Percentiles rank a stretch among this genome's conserved stretches.
phyloP scores from a whole-genome alignment of 1,140 invertebrate species.

The Heterodera schachtii region DNA sequence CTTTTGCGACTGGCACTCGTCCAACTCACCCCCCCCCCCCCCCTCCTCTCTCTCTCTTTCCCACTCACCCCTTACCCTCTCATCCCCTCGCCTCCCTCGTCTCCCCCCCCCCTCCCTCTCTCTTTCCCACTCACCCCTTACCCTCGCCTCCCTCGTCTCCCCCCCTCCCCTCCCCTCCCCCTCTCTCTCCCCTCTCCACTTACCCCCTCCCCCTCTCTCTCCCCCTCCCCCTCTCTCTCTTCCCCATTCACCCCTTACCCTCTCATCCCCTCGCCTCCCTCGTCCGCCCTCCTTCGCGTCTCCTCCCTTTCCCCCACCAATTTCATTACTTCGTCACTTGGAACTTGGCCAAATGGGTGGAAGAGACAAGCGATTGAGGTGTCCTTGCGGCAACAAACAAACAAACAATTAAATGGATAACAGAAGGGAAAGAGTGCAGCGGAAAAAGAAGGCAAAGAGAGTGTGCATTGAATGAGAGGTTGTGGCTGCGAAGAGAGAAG shows the following conservation, averaged over 20 bases:
- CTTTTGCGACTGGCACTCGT: no score
- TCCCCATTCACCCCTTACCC: no score
- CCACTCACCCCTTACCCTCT: no score
- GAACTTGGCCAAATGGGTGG: constrained; percentile 19
- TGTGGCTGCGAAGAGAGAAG: neutral
- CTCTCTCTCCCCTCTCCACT: no score
- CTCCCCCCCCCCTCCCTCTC: neutral
- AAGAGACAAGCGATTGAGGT: no score
- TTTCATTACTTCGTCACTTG: constrained; percentile 6
- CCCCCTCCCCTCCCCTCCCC: no score
- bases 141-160: neutral
- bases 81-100: neutral
- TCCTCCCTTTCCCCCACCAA: neutral
- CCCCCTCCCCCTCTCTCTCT: neutral
- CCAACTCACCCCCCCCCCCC: no score
- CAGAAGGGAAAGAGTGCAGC: neutral
- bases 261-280: neutral
- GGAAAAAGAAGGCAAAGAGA: no score
- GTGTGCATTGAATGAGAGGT: neutral
- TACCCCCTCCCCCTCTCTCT: neutral
- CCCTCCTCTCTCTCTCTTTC: no score
- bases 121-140: neutral
- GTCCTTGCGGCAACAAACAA: neutral
- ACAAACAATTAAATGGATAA: neutral
- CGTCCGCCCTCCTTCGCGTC: neutral